Conservation (phyloP, 2,797 vertebrate genomes). For the Galago senegalensis region DNA sequence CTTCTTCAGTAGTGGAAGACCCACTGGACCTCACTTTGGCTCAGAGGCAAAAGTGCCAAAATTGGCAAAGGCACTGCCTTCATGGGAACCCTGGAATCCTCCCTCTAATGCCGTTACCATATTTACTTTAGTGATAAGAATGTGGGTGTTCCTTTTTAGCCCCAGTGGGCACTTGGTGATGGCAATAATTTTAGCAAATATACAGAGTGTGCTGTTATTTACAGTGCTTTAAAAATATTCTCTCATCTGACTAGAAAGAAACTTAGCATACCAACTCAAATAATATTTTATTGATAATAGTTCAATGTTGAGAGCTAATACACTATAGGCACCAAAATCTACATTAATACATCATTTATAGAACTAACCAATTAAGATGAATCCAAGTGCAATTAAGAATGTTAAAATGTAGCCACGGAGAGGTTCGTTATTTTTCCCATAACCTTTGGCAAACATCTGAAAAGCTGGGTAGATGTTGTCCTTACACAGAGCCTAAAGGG, state of each 20-base stretch:
- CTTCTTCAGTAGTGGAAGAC: background rate
- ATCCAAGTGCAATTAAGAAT: slow-evolving; percentile 97
- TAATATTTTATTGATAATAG: slow-evolving; percentile 48
- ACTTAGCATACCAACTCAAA: slow-evolving; percentile 23
- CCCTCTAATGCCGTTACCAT: background rate
- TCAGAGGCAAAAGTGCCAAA: background rate
- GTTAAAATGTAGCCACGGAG: slow-evolving; percentile 98
- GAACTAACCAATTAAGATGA: slow-evolving; percentile 97
- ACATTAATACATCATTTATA: slow-evolving; percentile 41
- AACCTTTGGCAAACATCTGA: slow-evolving; percentile 96
- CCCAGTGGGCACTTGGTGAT: background rate
- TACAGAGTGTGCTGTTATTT: background rate
- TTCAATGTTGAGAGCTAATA: slow-evolving; percentile 47
- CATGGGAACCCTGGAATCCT: background rate
- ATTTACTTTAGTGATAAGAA: slow-evolving; percentile 42
- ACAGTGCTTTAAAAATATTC: background rate
- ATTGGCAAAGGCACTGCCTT: background rate
- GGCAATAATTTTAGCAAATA: slow-evolving; percentile 54
- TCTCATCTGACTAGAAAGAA: slow-evolving; percentile 50
- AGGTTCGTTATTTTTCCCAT: slow-evolving; percentile 99
- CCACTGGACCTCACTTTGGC: background rate
- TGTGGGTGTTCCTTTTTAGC: background rate
- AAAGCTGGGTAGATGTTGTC: slow-evolving; percentile 99
- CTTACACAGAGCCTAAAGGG: slow-evolving; percentile 96
- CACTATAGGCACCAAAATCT: background rate